These are phyloP conservation scores for Lacerta agilis DNA, from an alignment of 2,797 vertebrate species.

Conservation along the genomic window DNA sequence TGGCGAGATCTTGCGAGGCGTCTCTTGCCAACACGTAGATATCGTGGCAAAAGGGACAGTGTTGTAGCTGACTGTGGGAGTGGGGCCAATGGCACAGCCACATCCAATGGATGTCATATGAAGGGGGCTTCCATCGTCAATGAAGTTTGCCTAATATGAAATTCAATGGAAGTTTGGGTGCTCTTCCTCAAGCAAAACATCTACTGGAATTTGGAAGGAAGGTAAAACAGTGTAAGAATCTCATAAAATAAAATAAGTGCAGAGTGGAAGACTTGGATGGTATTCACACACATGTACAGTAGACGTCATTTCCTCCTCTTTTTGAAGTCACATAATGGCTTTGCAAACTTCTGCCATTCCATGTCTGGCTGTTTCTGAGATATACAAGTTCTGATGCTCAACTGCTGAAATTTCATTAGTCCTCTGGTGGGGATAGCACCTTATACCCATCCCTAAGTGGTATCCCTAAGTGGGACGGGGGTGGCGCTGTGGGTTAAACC, in stretches of 20 bases:
- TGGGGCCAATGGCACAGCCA: too few relatives aligned
- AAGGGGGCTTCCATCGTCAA: too few relatives aligned
- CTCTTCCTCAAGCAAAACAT: neutral
- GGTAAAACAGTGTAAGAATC: neutral
- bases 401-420: neutral
- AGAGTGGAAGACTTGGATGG: too few relatives aligned
- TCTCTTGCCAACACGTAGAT: too few relatives aligned
- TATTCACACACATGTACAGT: neutral
- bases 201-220: neutral
- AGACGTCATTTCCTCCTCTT: neutral
- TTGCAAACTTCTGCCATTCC: neutral
- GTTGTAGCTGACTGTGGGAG: too few relatives aligned
- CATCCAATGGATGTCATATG: too few relatives aligned
- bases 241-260: neutral
- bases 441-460: neutral
- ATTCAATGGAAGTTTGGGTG: neutral
- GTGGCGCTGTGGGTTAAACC: too few relatives aligned
- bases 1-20: too few relatives aligned
- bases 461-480: neutral
- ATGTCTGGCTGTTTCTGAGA: neutral
- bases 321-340: neutral
- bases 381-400: neutral
- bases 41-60: too few relatives aligned
- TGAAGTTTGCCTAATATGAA: neutral
- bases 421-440: neutral